These are phyloP conservation scores for Drosophila ohnishii DNA, from an alignment of 1,140 invertebrate species.

Conservation along the genomic window DNA sequence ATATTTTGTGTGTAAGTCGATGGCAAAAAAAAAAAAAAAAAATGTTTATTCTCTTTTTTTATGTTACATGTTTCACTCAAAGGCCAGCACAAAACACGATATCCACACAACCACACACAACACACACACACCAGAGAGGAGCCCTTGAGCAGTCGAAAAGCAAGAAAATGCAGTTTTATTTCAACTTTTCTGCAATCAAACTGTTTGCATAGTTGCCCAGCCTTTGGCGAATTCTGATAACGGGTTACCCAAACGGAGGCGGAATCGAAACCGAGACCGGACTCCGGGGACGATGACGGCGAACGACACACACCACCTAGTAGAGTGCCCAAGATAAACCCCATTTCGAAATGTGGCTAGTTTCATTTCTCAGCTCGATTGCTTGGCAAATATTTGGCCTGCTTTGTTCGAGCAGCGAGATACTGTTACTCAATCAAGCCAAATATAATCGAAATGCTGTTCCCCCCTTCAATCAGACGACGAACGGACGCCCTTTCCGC, in stretches of 20 bases:
- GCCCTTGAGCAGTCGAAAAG: slow-evolving; percentile 14
- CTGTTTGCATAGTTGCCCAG: too few species aligned
- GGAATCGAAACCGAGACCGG: neutral
- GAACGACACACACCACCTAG: slow-evolving; percentile 20
- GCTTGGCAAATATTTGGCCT: slow-evolving; percentile 74
- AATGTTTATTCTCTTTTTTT: slow-evolving; percentile 52
- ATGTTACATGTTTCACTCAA: slow-evolving; percentile 52
- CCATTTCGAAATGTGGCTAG: slow-evolving; percentile 62
- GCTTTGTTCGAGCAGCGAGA: slow-evolving; percentile 66
- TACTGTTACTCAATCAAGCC: slow-evolving; percentile 56
- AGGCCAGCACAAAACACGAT: slow-evolving; percentile 45
- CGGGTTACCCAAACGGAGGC: slow-evolving; percentile 13
- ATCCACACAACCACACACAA: slow-evolving; percentile 9
- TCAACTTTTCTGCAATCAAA: too few species aligned
- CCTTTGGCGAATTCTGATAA: slow-evolving; percentile 31
- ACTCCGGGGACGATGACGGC: slow-evolving; percentile 2
- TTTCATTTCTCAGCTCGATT: slow-evolving; percentile 74
- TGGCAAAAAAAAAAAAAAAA: slow-evolving; percentile 41
- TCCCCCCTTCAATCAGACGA: slow-evolving; percentile 3
- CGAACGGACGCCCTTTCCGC: slow-evolving; percentile 18
- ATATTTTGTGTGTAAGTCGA: slow-evolving; percentile 58
- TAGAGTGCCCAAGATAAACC: slow-evolving; percentile 63
- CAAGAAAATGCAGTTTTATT: slow-evolving; percentile 3
- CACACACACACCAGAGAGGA: slow-evolving; percentile 8
- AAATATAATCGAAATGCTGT: slow-evolving; percentile 41